phyloP scores from a whole-genome alignment of 2,797 vertebrate genomes.

The Scleropages formosus region DNA sequence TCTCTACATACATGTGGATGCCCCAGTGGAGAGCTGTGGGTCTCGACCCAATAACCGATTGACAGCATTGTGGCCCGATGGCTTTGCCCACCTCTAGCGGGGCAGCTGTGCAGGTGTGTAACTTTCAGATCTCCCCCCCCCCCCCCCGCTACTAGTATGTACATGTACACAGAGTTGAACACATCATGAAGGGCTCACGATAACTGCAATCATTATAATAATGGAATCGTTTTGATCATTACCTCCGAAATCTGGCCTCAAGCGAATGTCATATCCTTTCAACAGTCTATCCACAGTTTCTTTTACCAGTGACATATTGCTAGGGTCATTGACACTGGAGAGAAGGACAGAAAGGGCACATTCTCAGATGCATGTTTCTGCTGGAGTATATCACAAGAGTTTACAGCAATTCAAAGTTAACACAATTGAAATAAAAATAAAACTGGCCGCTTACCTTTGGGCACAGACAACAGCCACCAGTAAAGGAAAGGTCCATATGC shows the following conservation, averaged over 20 bases:
- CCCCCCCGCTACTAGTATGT: slow-evolving; percentile 40
- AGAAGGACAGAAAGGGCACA: slow-evolving; percentile 41
- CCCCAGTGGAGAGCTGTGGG: background rate
- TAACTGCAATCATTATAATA: slow-evolving; percentile 43
- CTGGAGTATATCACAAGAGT: slow-evolving; percentile 48
- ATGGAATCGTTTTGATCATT: slow-evolving; percentile 70
- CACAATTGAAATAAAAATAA: slow-evolving; percentile 22
- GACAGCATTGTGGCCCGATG: slow-evolving; percentile 31
- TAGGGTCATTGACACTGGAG: slow-evolving; percentile 85
- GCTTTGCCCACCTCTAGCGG: slow-evolving; percentile 23
- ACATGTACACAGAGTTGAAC: slow-evolving; percentile 21
- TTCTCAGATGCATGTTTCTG: slow-evolving; percentile 37
- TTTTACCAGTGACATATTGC: slow-evolving; percentile 98
- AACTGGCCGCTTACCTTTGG: slow-evolving; percentile 82
- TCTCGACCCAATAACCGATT: slow-evolving; percentile 28
- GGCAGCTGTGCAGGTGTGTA: slow-evolving; percentile 29
- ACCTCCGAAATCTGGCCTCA: slow-evolving; percentile 99
- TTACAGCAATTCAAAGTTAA: slow-evolving; percentile 58
- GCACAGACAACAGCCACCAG: slow-evolving; percentile 83
- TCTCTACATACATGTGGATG: background rate
- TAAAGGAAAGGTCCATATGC: slow-evolving; percentile 80
- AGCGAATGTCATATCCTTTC: slow-evolving; percentile 97
- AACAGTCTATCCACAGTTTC: slow-evolving; percentile 97
- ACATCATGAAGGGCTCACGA: slow-evolving; percentile 39
- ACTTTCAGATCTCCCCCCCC: slow-evolving; percentile 49